These are phyloP conservation scores for Rousettus madagascariensis DNA, from an alignment of 2,797 vertebrate genomes.

Conservation along the genomic window DNA sequence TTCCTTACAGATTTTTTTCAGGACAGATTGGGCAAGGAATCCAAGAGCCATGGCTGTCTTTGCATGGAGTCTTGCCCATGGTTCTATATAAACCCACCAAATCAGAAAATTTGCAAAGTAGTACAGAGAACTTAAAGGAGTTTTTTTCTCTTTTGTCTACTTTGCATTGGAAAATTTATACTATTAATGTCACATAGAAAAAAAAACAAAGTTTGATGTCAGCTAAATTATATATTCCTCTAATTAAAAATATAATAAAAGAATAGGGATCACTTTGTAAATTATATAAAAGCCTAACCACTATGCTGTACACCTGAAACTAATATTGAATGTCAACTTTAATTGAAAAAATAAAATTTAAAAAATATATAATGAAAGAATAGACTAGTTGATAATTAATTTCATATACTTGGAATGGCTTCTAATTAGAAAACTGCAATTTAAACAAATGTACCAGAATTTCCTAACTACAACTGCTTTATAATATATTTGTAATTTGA, in stretches of 20 bases:
- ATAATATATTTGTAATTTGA: conserved; percentile 12
- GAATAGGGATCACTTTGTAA: background rate
- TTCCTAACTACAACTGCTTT: conserved; percentile 24
- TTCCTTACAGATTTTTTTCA: background rate
- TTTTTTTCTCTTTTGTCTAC: background rate
- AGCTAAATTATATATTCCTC: background rate
- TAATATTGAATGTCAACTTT: background rate
- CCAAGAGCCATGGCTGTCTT: background rate
- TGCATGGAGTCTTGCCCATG: background rate
- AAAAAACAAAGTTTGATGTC: conserved; percentile 24
- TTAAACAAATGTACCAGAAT: conserved; percentile 4
- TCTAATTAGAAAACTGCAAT: background rate
- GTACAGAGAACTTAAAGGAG: background rate
- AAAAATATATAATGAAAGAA: background rate
- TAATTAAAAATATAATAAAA: conserved; percentile 11
- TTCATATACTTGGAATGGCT: background rate
- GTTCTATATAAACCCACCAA: background rate
- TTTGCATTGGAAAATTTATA: conserved; percentile 9
- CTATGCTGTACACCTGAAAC: too few species aligned
- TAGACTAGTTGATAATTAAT: background rate
- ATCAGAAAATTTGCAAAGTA: background rate
- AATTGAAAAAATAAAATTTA: conserved; percentile 12
- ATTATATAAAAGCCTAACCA: too few species aligned
- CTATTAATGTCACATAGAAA: background rate
- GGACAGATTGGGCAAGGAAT: background rate